Evolutionary conservation across 1,140 invertebrate species (phyloP).

Genomic region (Drosophila novamexicana): DNA sequence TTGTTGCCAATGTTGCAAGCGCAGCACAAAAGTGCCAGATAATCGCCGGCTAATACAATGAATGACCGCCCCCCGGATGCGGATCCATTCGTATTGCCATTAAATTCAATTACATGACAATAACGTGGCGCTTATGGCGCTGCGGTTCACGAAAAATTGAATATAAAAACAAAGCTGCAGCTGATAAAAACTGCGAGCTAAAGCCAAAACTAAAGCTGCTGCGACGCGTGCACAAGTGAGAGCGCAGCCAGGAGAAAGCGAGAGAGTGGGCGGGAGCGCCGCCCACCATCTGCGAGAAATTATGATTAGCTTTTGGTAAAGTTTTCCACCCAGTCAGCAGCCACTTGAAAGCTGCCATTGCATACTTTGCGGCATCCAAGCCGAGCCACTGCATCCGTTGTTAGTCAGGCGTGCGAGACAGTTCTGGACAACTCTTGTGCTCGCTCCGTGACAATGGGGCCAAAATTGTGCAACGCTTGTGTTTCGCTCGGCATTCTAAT

Average conservation of each 20-base stretch:
- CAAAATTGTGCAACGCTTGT: conserved; percentile 66
- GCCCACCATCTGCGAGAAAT: conserved; percentile 67
- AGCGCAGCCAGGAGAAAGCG: not conserved
- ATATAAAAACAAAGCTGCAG: conserved; percentile 75
- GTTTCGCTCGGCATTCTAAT: conserved; percentile 62
- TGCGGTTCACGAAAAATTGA: conserved; percentile 74
- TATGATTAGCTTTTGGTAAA: conserved; percentile 80
- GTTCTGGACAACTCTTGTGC: conserved; percentile 14
- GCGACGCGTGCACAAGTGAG: conserved; percentile 31
- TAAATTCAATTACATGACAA: conserved; percentile 82
- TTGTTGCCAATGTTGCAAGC: conserved; percentile 53
- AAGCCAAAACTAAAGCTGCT: conserved; percentile 48
- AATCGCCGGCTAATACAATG: conserved; percentile 75
- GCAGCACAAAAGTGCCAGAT: conserved; percentile 67
- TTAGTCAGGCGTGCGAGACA: conserved; percentile 42
- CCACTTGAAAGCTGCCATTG: conserved; percentile 57
- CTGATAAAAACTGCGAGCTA: conserved; percentile 74
- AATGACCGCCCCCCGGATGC: conserved; percentile 51
- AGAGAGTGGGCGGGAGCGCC: conserved; percentile 22
- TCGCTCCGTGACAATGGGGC: conserved; percentile 41
- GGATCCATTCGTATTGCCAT: conserved; percentile 65
- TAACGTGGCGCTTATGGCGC: conserved; percentile 74
- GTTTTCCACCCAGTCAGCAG: conserved; percentile 73
- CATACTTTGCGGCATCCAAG: conserved; percentile 56
- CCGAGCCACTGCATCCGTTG: conserved; percentile 25